These are phyloP conservation scores for Cyprinodon diabolis DNA, from an alignment of 2,797 vertebrate species.

Conservation along the genomic window DNA sequence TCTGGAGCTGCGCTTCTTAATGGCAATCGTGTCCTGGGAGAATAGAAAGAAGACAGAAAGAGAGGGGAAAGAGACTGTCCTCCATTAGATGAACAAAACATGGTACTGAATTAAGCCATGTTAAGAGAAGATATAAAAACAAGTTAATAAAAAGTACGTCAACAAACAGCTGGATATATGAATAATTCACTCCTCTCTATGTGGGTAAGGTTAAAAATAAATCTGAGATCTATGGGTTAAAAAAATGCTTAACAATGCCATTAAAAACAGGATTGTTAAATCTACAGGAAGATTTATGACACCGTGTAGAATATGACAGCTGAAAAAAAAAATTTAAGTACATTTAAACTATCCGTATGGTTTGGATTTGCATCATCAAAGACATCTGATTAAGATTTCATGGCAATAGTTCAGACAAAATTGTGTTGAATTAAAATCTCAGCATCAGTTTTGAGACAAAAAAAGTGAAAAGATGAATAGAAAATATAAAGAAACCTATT, in stretches of 20 bases:
- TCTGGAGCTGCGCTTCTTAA: constrained; percentile 88
- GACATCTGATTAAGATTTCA: too few relatives aligned
- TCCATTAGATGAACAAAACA: constrained; percentile 15
- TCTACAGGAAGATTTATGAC: background rate
- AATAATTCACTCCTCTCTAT: background rate
- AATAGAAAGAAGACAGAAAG: constrained; percentile 7
- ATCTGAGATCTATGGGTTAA: too few relatives aligned
- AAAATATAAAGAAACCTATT: too few relatives aligned
- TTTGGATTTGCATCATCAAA: background rate
- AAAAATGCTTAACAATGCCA: too few relatives aligned
- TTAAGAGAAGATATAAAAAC: background rate
- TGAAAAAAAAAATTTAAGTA: background rate
- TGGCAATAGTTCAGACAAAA: too few relatives aligned
- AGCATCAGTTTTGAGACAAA: too few relatives aligned
- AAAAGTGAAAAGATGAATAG: too few relatives aligned
- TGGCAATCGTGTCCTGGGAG: constrained; percentile 90
- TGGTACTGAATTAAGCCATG: background rate
- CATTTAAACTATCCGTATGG: background rate
- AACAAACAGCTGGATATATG: background rate
- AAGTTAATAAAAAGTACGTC: background rate
- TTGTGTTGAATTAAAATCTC: too few relatives aligned
- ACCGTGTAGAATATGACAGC: background rate
- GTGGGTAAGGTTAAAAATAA: background rate
- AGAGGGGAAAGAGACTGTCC: background rate
- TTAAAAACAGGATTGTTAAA: background rate